Base-by-base conservation (phyloP, 2,113 vertebrate genomes). In the Australoheros scitulus region DNA sequence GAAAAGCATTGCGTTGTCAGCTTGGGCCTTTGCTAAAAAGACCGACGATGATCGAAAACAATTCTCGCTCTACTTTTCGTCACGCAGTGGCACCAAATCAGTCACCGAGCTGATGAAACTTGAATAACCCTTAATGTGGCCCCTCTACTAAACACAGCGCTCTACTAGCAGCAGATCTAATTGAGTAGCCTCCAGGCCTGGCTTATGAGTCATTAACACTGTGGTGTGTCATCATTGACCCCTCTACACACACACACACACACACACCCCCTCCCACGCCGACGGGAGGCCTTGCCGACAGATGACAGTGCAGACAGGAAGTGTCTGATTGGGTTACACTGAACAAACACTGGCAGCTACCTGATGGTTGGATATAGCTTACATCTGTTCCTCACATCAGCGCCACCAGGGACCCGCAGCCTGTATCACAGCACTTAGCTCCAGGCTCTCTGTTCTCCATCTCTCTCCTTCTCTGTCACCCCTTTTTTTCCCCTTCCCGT, bases 331-430 rank as follows among this genome's bases (percentile, higher is more conserved):
- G n/a, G 92, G 89, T 96, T 96, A 96, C 94, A 0, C 41, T 87
- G 88, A 90, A 92, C 94, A 96, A 96, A 96, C 91, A 95, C 81
- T 17, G 84, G 86, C 90, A 91, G 92, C 94, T 95, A 96, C 94
- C 94, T 92, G 88, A 95, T 90, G 82, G 91, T 85, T 58, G 91
- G 90, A 92, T 91, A 92, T 41, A 82, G 83, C 89, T 83, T 85
- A 91, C 92, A 95, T 95, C 93, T 94, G 93, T 91, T 93, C 83
- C 74, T 82, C 85, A 80, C 93, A 93, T 92, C 91, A 93, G 83
- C 57, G 52, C 72, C 80, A 56, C 70, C 75, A 76, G 89, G 79
- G 88, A 86, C 80, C 36, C 5, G 0, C 50, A 14, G 82, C 68
- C 87, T 65, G 82, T 43, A 87, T 81, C 80, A 14, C 75, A 80